Percentiles rank a stretch among this genome's conserved stretches.
phyloP scores from a whole-genome alignment of 2,888 invertebrate genomes.

The Abrostola tripartita region DNA sequence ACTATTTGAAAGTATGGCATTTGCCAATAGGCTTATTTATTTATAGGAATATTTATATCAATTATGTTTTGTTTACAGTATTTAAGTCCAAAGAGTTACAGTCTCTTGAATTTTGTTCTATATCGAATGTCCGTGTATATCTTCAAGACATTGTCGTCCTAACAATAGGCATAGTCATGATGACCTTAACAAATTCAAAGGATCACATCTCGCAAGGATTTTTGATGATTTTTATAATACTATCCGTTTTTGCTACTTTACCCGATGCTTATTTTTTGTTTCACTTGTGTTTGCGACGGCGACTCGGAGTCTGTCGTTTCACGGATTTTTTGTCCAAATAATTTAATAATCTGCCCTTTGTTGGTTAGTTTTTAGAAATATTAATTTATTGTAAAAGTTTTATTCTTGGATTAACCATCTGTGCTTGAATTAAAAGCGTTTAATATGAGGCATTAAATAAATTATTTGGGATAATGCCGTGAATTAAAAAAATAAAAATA shows the following conservation, averaged over 20 bases:
- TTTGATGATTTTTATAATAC: slow-evolving; percentile 61
- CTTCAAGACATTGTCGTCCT: slow-evolving; percentile 25
- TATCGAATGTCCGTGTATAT: slow-evolving; percentile 11
- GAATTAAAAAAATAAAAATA: too few relatives aligned
- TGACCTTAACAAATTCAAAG: slow-evolving; percentile 78
- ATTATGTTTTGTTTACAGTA: too few relatives aligned
- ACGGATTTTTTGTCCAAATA: slow-evolving; percentile 56
- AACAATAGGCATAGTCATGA: slow-evolving; percentile 72
- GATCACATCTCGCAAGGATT: slow-evolving; percentile 53
- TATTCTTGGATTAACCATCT: slow-evolving; percentile 27
- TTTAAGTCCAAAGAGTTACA: too few relatives aligned
- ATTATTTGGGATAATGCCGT: neutral
- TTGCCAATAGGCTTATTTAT: too few relatives aligned
- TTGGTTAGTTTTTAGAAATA: slow-evolving; percentile 48
- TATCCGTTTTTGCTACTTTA: slow-evolving; percentile 68
- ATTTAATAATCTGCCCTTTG: slow-evolving; percentile 65
- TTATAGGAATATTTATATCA: too few relatives aligned
- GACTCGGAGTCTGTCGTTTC: slow-evolving; percentile 78
- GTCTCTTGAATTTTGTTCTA: too few relatives aligned
- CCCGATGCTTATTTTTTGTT: slow-evolving; percentile 56
- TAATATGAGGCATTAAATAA: neutral
- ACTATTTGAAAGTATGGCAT: too few relatives aligned
- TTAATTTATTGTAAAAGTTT: slow-evolving; percentile 48
- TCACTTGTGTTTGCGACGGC: slow-evolving; percentile 69
- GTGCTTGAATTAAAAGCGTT: slow-evolving; percentile 24